Evolutionary conservation across 2,888 invertebrate species (phyloP), one percentile per base, ranked within the genome.

Genomic region (Dione juno): DNA sequence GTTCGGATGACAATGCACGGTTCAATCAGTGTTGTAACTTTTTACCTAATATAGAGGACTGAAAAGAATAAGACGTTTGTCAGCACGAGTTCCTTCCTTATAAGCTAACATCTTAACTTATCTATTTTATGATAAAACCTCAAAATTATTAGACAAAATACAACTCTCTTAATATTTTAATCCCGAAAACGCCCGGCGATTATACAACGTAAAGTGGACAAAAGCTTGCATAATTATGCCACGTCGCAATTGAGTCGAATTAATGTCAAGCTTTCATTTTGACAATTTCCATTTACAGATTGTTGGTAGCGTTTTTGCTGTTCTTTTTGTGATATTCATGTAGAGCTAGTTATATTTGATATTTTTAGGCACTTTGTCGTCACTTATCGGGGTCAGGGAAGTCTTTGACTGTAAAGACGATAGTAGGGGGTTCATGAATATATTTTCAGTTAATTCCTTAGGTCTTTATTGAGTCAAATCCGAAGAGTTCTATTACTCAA

Each of bases 241-340:
- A 28, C 35, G 28, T n/a, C 21, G 59, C 35, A 54, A 54, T 35
- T 37, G 59, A 61, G 43, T n/a, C 43, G 28, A 61, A 45, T 61
- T 61, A 45, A 45, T n/a, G 59, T 61, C 43, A 43, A 28, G 59
- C 59, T 61, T 43, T 61, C 43, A 61, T 45, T 61, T 61, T 61
- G 59, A 45, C 59, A 43, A 61, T 45, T 61, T 43, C 43, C 59
- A 61, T 61, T 61, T 61, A 19, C 59, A 61, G 13, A 61, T 61
- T 41, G 43, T 28, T 43, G 59, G 21, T 43, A 11, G 19, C 3
- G 7, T 50, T 0, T n/a, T 14, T 54, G 35, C 11, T 50, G 35
- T 54, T n/a, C 54, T 54, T 16, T 54, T 35, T 37, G 54, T 10
- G 54, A n/a, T 6, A 16, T 16, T 35, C 3, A n/a, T 54, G n/a